phyloP scores from a whole-genome alignment of 2,113 vertebrate genomes.

The Ciconia stormi region DNA sequence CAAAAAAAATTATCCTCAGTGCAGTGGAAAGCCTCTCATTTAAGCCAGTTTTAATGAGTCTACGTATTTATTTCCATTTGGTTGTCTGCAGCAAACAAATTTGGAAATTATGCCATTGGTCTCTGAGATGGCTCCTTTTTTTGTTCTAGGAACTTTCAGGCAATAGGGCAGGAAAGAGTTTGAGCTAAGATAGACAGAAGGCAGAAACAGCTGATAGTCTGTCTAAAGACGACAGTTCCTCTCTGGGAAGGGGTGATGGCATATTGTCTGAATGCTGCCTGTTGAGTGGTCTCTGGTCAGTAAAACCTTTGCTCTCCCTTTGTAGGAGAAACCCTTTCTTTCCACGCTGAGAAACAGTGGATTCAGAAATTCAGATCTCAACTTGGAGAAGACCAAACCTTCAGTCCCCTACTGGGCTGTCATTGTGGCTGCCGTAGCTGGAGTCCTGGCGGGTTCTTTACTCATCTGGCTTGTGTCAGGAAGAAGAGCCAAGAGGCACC shows the following conservation, averaged over 20 bases:
- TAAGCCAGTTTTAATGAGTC: not conserved
- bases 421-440: constrained; percentile 69
- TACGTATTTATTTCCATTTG: not conserved
- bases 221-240: not conserved
- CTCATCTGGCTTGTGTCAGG: constrained; percentile 57
- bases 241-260: not conserved
- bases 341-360: constrained; percentile 82
- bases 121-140: not conserved
- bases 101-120: not conserved
- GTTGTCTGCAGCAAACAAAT: not conserved
- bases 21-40: not conserved
- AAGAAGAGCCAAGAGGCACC: constrained; percentile 15
- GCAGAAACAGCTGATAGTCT: not conserved
- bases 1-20: not conserved
- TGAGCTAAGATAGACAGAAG: not conserved
- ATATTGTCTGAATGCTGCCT: not conserved
- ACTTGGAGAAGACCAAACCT: not conserved
- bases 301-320: constrained; percentile 9
- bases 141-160: not conserved
- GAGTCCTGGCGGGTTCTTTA: constrained; percentile 72
- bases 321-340: constrained; percentile 86
- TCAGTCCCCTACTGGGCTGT: constrained; percentile 75
- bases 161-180: not conserved
- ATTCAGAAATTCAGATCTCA: not conserved
- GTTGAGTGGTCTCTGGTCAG: not conserved